phyloP scores from a whole-genome alignment of 2,113 vertebrate species.

The Pipa parva region DNA sequence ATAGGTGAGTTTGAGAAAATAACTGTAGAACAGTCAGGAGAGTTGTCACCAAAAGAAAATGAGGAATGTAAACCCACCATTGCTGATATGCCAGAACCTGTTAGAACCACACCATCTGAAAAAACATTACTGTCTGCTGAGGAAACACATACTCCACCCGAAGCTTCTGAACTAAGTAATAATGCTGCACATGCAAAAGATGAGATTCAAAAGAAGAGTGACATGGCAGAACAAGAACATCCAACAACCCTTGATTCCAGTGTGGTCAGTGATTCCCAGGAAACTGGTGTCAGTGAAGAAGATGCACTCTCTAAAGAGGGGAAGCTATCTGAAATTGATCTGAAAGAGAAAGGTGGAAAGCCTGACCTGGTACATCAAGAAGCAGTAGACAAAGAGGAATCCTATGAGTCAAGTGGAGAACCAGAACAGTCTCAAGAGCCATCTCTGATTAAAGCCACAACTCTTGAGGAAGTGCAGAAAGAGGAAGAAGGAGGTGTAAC shows the following conservation, averaged over 20 bases:
- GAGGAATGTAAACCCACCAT: conserved; percentile 56
- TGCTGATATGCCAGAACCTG: conserved; percentile 57
- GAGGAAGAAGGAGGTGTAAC: conserved; percentile 56
- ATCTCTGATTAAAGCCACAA: conserved; percentile 10
- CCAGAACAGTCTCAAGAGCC: conserved; percentile 60
- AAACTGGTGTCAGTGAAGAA: conserved; percentile 46
- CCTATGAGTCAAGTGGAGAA: conserved; percentile 82
- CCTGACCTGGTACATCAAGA: conserved; percentile 93
- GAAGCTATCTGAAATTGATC: conserved; percentile 67
- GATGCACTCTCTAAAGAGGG: conserved; percentile 50
- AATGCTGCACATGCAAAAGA: conserved; percentile 44
- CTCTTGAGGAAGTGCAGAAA: conserved; percentile 61
- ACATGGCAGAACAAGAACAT: conserved; percentile 36
- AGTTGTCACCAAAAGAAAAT: conserved; percentile 36
- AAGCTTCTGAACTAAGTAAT: conserved; percentile 49
- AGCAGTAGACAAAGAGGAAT: conserved; percentile 93
- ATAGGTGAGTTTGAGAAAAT: conserved; percentile 40
- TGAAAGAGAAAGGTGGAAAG: conserved; percentile 87
- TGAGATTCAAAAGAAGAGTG: conserved; percentile 34
- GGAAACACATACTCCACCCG: conserved; percentile 52
- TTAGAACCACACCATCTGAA: conserved; percentile 51
- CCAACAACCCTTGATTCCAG: conserved; percentile 45
- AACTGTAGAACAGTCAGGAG: conserved; percentile 40
- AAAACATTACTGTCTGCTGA: conserved; percentile 53
- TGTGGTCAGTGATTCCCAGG: conserved; percentile 43